A percentile compares a stretch with the other conserved stretches of the same genome.
Conservation (phyloP, 1,140 invertebrate species). For the Aethina tumida region DNA sequence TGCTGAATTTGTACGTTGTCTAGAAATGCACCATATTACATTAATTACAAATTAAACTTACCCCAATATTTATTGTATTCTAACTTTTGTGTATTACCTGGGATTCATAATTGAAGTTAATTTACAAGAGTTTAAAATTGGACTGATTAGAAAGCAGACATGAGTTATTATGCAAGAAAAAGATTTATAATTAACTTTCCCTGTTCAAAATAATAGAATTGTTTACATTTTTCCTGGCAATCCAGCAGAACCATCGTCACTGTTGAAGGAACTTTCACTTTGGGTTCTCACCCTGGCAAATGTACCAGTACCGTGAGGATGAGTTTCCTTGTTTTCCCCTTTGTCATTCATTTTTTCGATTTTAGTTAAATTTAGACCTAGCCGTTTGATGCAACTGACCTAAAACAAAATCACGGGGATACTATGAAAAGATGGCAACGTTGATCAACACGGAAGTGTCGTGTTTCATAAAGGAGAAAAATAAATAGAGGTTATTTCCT, state of each 20-base stretch:
- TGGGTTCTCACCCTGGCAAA: slow-evolving; percentile 25
- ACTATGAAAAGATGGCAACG: too few species aligned
- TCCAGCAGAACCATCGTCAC: slow-evolving; percentile 28
- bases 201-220: neutral
- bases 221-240: slow-evolving; percentile 26
- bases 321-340: slow-evolving; percentile 15
- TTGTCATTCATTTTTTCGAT: too few species aligned
- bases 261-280: slow-evolving; percentile 31
- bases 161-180: neutral
- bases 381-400: too few species aligned
- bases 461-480: too few species aligned
- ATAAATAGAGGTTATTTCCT: too few species aligned
- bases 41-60: slow-evolving; percentile 2
- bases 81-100: neutral
- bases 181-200: neutral
- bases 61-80: neutral
- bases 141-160: neutral
- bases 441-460: too few species aligned
- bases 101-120: neutral
- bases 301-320: slow-evolving; percentile 21
- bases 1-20: slow-evolving; percentile 32
- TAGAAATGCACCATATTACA: slow-evolving; percentile 14
- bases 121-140: neutral
- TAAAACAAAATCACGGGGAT: too few species aligned
- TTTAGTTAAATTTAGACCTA: too few species aligned